These are phyloP conservation scores for Microctenopoma steveboyesi DNA, from an alignment of 2,797 vertebrate species.

Conservation along the genomic window DNA sequence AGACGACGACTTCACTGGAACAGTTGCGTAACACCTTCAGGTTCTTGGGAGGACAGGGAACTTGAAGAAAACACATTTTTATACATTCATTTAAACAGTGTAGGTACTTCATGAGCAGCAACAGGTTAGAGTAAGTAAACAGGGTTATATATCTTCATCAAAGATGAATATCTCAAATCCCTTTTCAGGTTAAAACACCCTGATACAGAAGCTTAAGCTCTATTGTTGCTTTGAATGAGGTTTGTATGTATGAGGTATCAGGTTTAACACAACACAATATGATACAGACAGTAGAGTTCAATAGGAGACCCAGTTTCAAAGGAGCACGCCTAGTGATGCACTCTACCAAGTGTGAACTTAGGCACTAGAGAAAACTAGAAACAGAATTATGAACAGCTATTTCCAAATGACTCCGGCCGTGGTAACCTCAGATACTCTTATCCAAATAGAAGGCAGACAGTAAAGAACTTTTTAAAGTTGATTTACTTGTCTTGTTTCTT, in stretches of 20 bases:
- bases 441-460: background rate
- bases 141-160: constrained; percentile 58
- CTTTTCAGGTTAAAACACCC: constrained; percentile 69
- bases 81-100: background rate
- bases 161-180: constrained; percentile 54
- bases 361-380: constrained; percentile 40
- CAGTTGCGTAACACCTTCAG: constrained; percentile 77
- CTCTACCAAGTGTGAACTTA: constrained; percentile 52
- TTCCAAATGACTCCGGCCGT: constrained; percentile 33
- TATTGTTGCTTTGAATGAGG: constrained; percentile 61
- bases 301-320: constrained; percentile 71
- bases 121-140: background rate
- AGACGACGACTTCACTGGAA: constrained; percentile 76
- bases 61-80: constrained; percentile 60
- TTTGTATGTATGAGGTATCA: constrained; percentile 55
- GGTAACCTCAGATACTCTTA: constrained; percentile 15
- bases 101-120: background rate
- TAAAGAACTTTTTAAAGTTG: too few species aligned
- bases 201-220: constrained; percentile 64
- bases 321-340: constrained; percentile 33
- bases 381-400: constrained; percentile 45
- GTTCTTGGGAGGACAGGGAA: constrained; percentile 77
- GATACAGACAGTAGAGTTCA: constrained; percentile 59
- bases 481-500: background rate
- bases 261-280: constrained; percentile 69